Conservation (phyloP, 2,888 invertebrate species). For the Drosophila cracens region DNA sequence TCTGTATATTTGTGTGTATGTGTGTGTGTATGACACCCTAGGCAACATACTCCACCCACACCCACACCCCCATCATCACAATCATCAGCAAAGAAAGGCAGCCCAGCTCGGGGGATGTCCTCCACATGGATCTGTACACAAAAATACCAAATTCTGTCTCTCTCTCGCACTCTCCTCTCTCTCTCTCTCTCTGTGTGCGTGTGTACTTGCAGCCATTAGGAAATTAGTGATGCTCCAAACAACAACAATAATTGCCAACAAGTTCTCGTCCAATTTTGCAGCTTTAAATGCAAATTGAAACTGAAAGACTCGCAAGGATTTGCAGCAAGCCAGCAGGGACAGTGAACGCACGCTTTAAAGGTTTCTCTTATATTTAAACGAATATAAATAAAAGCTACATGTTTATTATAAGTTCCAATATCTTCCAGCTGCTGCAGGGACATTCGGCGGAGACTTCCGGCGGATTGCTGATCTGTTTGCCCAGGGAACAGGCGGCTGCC, state of each 20-base stretch:
- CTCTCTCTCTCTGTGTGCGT: constrained; percentile 6
- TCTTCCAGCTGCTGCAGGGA: constrained; percentile 93
- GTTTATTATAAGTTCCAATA: constrained; percentile 85
- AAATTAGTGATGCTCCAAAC: constrained; percentile 51
- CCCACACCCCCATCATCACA: not conserved
- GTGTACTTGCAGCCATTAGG: constrained; percentile 36
- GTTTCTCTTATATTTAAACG: too few species aligned
- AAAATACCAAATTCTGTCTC: constrained; percentile 1
- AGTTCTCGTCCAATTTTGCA: constrained; percentile 2
- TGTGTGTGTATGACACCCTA: constrained; percentile 5
- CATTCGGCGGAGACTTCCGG: constrained; percentile 94
- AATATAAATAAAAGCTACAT: too few species aligned
- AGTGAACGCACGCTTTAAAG: constrained; percentile 7
- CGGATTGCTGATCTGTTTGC: constrained; percentile 96
- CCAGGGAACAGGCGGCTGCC: constrained; percentile 96
- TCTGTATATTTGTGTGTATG: not conserved
- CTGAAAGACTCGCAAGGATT: not conserved
- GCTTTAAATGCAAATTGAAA: not conserved
- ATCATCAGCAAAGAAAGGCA: not conserved
- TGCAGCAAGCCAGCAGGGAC: not conserved
- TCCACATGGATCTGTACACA: constrained; percentile 30
- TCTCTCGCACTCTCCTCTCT: not conserved
- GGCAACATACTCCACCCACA: not conserved
- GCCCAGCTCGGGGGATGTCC: constrained; percentile 28
- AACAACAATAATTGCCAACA: constrained; percentile 40